Evolutionary conservation across 2,797 vertebrate species (phyloP).

Genomic region (Adrianichthys oophorus): DNA sequence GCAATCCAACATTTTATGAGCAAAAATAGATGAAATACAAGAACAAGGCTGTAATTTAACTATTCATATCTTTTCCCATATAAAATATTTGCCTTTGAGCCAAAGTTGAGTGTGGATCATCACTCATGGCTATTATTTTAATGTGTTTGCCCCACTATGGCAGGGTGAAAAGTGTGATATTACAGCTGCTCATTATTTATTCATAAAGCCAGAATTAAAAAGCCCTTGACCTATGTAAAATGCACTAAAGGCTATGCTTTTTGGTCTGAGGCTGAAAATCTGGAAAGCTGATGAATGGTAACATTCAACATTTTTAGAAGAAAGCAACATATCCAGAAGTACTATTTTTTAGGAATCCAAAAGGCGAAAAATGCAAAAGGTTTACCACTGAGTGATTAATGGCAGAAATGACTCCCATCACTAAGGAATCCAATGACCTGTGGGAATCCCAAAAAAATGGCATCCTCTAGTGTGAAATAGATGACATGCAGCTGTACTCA

Average conservation of each 20-base stretch:
- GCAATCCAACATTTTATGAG: too few species aligned
- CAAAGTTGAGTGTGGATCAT: slow-evolving; percentile 4
- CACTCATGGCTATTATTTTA: slow-evolving; percentile 10
- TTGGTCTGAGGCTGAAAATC: neutral
- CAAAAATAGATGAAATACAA: slow-evolving; percentile 4
- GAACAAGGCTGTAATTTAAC: neutral
- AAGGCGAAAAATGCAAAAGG: too few species aligned
- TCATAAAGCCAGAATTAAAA: slow-evolving; percentile 42
- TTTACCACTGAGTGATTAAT: too few species aligned
- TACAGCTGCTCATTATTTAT: slow-evolving; percentile 37
- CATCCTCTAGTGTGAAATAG: too few species aligned
- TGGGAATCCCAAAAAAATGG: too few species aligned
- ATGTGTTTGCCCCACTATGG: slow-evolving; percentile 14
- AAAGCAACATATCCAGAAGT: too few species aligned
- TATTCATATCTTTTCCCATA: neutral
- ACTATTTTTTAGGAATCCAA: too few species aligned
- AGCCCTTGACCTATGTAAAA: slow-evolving; percentile 34
- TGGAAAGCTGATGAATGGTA: neutral
- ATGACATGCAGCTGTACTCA: too few species aligned
- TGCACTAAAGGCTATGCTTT: slow-evolving; percentile 17
- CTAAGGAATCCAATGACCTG: too few species aligned
- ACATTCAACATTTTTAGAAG: neutral
- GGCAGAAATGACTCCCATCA: too few species aligned
- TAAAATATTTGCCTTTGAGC: neutral
- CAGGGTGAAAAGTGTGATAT: slow-evolving; percentile 25